Base-by-base conservation (phyloP, 2,888 invertebrate species). In the Meiosimyza decipiens region DNA sequence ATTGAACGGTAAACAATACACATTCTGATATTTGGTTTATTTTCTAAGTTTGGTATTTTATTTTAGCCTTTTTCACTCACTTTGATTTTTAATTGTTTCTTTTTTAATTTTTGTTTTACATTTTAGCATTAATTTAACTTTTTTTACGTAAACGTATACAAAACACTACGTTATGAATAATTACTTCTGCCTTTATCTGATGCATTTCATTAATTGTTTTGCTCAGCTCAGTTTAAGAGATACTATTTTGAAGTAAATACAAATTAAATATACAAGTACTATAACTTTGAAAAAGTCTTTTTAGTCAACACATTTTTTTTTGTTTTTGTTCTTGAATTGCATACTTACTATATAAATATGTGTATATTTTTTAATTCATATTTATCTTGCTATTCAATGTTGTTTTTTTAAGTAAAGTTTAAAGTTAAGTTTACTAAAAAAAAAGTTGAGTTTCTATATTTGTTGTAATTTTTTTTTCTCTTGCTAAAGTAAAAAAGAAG, bases 401-500 rank as follows among this genome's bases (percentile, higher is more conserved):
- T 40, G 60, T 72, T 69, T 54, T 65, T 73, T 76, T 59, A 76
- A 75, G 76, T 76, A 73, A 75, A 66, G 71, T 66, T 73, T 71
- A 72, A 74, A 64, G 52, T 63, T 70, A 47, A 63, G 70, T 63
- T 63, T 62, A 40, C 52, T 69, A 70, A 52, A 70, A 70, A n/a
- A 70, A 63, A 47, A 59, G 22, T 68, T 70, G 52, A 70, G 52
- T 62, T 51, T 59, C 54, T 70, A 18, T 6, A 15, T 70, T n/a
- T 33, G 50, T 33, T 22, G 9, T 3, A 9, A 40, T 62, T 49
- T 13, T 59, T 22, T 67, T 12, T n/a, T 59, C n/a, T 50, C 16
- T 52, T 63, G 62, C 54, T 52, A 51, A 63, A 18, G 47, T 70
- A 33, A 63, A 70, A 70, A 40, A 62, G 22, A 70, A 64, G 15